These are phyloP conservation scores for Phylloscopus trochiloides DNA, from an alignment of 2,113 vertebrate genomes.

Conservation along the genomic window DNA sequence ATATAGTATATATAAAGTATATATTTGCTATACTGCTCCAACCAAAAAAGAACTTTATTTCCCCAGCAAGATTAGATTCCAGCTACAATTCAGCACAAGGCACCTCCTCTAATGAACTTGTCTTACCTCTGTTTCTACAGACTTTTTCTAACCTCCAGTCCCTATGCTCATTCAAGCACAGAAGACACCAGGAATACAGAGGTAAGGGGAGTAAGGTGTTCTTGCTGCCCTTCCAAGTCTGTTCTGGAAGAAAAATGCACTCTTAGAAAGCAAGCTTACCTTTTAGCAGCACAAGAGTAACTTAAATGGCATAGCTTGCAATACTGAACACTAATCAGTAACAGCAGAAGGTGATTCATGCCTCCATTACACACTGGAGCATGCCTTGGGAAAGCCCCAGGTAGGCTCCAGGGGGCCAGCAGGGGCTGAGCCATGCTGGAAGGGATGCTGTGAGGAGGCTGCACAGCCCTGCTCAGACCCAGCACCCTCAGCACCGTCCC, in stretches of 20 bases:
- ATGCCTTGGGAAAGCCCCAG: neutral
- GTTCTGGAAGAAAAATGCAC: neutral
- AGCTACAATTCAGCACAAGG: neutral
- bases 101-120: neutral
- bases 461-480: rapidly evolving
- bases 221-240: neutral
- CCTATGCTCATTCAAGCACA: neutral
- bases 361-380: rapidly evolving
- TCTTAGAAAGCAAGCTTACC: neutral
- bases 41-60: neutral
- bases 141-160: neutral
- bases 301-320: neutral
- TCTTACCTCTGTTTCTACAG: neutral
- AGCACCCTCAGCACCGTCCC: rapidly evolving
- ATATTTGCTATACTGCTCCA: neutral
- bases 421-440: neutral
- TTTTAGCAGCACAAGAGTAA: neutral
- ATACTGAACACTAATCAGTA: neutral
- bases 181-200: neutral
- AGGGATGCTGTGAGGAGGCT: neutral
- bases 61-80: neutral
- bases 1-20: too few species aligned
- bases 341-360: neutral
- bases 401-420: neutral
- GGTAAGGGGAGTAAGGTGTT: neutral